Base-by-base conservation (phyloP, 2,888 invertebrate species). In the Mycalesis mineus region DNA sequence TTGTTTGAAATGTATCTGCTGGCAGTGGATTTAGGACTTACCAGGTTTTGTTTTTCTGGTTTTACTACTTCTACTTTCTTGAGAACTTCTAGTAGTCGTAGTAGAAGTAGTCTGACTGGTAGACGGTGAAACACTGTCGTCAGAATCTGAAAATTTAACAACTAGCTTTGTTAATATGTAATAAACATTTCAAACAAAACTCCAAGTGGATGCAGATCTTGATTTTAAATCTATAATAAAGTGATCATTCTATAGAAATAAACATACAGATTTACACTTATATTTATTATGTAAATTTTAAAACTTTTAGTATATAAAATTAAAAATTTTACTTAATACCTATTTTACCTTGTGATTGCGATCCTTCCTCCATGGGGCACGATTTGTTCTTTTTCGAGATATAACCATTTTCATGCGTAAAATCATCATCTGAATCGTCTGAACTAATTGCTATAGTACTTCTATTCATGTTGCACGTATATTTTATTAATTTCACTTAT, bases 381-480 rank as follows among this genome's bases (percentile, higher is more conserved):
- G 14, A n/a, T n/a, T n/a, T n/a, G 8, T 44, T 33, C 9, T 13
- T 17, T 33, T 31, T 15, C 13, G 40, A 33, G 17, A 47, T 40
- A 29, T 39, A 11, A 31, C 13, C 7, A 13, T 14, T 17, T 29
- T 40, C 7, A 56, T 33, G 11, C 7, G 9, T 6, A 52, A 8
- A 8, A 45, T 45, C 22, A 17, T 57, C 51, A 7, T 47, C 33
- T 31, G 52, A 52, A 52, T 58, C 58, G 9, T 54, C 57, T 39
- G 57, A 57, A 11, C 57, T 57, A 42, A 61, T 13, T 7, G 57
- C 60, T 47, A 61, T 48, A 7, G 37, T 39, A 31, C 48, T 42
- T 9, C 14, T 37, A 13, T 29, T 51, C 54, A 48, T 54, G 14
- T 42, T 49, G 9, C 29, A 14, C n/a, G n/a, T n/a, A 0, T 7